Conservation (phyloP, 2,888 invertebrate genomes). For the Omphaloscelis lunosa region DNA sequence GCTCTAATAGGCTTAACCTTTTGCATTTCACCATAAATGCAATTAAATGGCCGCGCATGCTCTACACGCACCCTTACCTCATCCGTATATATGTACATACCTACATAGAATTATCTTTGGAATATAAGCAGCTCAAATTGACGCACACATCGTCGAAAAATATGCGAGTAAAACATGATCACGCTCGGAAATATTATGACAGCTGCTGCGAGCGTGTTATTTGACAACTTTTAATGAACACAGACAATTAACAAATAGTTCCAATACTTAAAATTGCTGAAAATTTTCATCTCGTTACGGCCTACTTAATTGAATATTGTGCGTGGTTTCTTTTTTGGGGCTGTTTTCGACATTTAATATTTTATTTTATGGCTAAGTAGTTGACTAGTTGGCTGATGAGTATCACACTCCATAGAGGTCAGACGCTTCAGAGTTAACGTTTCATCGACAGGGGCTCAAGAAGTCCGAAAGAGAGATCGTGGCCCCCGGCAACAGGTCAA, state of each 20-base stretch:
- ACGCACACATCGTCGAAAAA: conserved; percentile 60
- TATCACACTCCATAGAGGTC: neutral
- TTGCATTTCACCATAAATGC: conserved; percentile 81
- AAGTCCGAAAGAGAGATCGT: too few relatives aligned
- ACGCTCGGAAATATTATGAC: conserved; percentile 46
- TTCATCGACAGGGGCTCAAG: neutral
- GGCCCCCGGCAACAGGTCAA: too few relatives aligned
- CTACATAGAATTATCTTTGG: conserved; percentile 58
- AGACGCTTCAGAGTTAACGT: neutral
- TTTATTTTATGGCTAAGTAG: neutral
- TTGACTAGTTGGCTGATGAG: neutral
- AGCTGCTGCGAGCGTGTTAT: conserved; percentile 58
- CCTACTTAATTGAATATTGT: conserved; percentile 16
- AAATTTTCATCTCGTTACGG: conserved; percentile 33
- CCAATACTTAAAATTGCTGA: conserved; percentile 11
- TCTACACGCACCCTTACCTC: conserved; percentile 70
- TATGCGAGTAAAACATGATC: conserved; percentile 64
- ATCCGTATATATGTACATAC: conserved; percentile 56
- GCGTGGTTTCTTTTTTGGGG: conserved; percentile 11
- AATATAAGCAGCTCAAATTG: conserved; percentile 54
- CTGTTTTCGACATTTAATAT: neutral
- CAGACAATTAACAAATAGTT: conserved; percentile 50
- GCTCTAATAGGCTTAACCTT: conserved; percentile 85
- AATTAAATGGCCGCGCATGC: conserved; percentile 79
- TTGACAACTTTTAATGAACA: conserved; percentile 51